Evolutionary conservation across 2,797 vertebrate species (phyloP), one percentile per base, ranked within the genome.

Genomic region (Onychomys arenicola): DNA sequence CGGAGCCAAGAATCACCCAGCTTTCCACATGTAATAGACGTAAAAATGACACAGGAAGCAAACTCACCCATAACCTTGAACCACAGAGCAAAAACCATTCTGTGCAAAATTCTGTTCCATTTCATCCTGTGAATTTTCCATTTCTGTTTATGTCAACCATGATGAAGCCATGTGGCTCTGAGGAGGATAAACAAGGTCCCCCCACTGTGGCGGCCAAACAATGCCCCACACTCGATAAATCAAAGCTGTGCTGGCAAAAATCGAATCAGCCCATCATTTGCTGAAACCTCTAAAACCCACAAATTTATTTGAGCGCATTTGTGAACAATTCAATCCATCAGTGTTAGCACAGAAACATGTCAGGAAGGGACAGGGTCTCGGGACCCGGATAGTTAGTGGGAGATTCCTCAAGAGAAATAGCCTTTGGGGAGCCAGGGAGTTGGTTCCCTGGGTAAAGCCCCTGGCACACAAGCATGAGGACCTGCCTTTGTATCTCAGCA

Each of bases 171-270:
- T 89, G 34, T 40, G 55, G 61, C 76, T 95, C 89, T 81, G 73
- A 95, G 94, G 95, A 93, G 49, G 69, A 63, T 96, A 95, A 94
- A 94, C 65, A 93, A 43, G 3, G 1, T 37, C 73, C 37, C 3
- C 67, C 71, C 92, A 87, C 80, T 80, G 40, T 77, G 85, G 37
- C 43, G 81, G 55, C 37, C 88, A 90, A 95, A 81, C 34, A 91
- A 95, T 82, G 43, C 12, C 59, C 25, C 83, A 76, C 8, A 75
- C 40, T 83, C 82, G 46, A 90, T 95, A 94, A 86, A 94, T 87
- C 95, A 96, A 89, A 93, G 73, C 32, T 86, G 25, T 43, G 46
- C 75, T 43, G 12, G 80, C 84, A 97, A 91, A 97, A 97, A 95
- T 71, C 0, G 2, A 97, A 95, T 12, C 89, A 89, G 73, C 95